These are phyloP conservation scores for Hyla sarda DNA, from an alignment of 2,113 vertebrate genomes.

Conservation along the genomic window DNA sequence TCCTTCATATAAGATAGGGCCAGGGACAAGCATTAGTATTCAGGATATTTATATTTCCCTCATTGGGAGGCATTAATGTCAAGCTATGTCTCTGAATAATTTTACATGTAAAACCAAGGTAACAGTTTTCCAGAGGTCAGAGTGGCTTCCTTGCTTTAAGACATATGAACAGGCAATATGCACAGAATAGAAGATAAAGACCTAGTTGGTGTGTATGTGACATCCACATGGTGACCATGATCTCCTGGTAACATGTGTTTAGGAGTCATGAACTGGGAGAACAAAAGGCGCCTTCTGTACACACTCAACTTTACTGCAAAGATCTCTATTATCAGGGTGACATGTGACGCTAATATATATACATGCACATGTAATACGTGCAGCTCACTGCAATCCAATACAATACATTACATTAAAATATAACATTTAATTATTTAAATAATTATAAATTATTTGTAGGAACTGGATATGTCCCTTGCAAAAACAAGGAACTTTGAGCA, in stretches of 20 bases:
- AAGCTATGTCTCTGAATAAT: no score
- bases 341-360: background rate
- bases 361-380: background rate
- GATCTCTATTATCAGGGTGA: background rate
- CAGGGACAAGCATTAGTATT: no score
- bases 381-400: background rate
- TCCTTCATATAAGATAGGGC: no score
- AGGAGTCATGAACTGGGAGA: background rate
- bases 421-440: background rate
- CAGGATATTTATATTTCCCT: no score
- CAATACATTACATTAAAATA: background rate
- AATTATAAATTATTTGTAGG: background rate
- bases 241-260: conserved; percentile 1
- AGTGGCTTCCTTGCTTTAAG: no score
- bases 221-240: background rate
- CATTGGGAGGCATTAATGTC: no score
- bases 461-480: background rate
- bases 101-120: no score
- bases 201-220: background rate
- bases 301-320: background rate
- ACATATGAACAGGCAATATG: no score
- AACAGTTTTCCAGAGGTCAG: no score
- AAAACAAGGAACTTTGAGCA: no score
- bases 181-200: background rate
- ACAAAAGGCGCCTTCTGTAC: background rate